Percentiles rank a stretch among this genome's conserved stretches.
These are phyloP conservation scores for Sinocyclocheilus anshuiensis DNA, from an alignment of 2,113 vertebrate species.

Conservation along the genomic window DNA sequence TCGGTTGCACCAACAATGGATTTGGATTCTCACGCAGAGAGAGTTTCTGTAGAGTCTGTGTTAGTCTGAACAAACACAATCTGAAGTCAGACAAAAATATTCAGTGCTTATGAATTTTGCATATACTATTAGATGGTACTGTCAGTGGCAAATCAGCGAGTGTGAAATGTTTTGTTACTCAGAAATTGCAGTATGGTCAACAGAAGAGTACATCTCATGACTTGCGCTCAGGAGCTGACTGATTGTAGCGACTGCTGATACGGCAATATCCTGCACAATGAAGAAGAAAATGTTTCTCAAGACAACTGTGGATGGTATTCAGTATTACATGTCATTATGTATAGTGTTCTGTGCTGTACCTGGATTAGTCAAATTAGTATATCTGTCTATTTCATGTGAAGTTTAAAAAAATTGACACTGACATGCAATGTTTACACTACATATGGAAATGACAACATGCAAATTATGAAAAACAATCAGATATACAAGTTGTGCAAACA, in stretches of 20 bases:
- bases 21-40: background rate
- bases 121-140: background rate
- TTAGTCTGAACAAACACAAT: constrained; percentile 44
- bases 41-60: constrained; percentile 36
- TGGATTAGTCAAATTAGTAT: constrained; percentile 4
- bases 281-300: background rate
- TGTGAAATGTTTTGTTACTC: background rate
- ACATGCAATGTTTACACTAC: background rate
- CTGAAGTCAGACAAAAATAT: background rate
- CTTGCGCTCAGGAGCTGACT: constrained; percentile 55
- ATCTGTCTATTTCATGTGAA: background rate
- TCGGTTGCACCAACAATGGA: constrained; percentile 55
- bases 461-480: background rate
- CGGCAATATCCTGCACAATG: constrained; percentile 31
- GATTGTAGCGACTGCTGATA: constrained; percentile 51
- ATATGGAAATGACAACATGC: background rate
- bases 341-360: background rate
- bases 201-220: background rate
- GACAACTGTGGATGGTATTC: background rate
- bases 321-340: background rate
- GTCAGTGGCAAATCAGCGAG: background rate
- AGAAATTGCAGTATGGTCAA: background rate
- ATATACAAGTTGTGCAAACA: background rate
- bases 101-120: background rate
- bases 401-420: background rate